phyloP scores from a whole-genome alignment of 2,797 vertebrate species.

The Garrulus glandarius region DNA sequence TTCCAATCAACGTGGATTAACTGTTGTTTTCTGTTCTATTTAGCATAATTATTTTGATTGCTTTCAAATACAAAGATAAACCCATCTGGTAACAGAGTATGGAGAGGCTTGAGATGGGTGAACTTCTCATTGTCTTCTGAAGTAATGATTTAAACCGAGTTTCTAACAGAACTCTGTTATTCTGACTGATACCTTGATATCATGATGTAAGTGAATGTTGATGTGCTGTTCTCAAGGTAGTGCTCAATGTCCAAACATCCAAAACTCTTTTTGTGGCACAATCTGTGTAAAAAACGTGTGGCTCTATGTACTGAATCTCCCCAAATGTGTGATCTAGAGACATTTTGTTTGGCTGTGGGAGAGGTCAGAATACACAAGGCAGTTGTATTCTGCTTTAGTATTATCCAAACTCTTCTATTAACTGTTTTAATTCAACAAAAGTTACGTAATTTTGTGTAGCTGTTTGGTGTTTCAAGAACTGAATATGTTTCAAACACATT shows the following conservation, averaged over 20 bases:
- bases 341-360: background rate
- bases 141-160: background rate
- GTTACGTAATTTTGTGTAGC: background rate
- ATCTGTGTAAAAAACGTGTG: background rate
- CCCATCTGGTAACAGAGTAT: background rate
- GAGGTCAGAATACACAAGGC: background rate
- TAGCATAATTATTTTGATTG: background rate
- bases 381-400: background rate
- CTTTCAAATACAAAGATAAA: slow-evolving; percentile 16
- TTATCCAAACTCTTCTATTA: background rate
- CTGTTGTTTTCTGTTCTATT: background rate
- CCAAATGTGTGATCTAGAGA: background rate
- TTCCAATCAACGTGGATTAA: background rate
- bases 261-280: background rate
- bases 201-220: background rate
- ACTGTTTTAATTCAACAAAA: background rate
- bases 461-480: background rate
- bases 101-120: background rate
- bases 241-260: background rate
- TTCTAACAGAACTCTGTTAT: background rate
- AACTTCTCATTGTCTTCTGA: background rate
- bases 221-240: background rate
- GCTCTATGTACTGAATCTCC: background rate
- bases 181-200: background rate
- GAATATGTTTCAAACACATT: background rate